A percentile compares a stretch with the other conserved stretches of the same genome.
Evolutionary conservation across 2,888 invertebrate species (phyloP).

Genomic region (Campoplex capitator): DNA sequence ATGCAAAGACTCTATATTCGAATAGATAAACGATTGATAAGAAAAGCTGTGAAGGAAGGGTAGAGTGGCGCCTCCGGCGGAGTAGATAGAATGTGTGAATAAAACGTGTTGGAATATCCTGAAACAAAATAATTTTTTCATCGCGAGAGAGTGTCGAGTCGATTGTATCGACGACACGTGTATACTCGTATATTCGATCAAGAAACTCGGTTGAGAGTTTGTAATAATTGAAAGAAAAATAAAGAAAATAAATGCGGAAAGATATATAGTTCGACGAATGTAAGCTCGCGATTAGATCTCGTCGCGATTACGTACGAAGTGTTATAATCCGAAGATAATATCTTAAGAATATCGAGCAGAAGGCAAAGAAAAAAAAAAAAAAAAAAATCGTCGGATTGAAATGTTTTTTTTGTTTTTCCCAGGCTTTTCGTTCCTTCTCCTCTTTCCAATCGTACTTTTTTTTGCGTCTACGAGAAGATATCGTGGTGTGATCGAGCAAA

Average conservation of each 20-base stretch:
- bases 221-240: slow-evolving; percentile 24
- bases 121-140: not conserved
- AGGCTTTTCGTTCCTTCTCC: not conserved
- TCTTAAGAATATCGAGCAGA: slow-evolving; percentile 5
- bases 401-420: not conserved
- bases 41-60: not conserved
- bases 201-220: not conserved
- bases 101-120: not conserved
- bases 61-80: slow-evolving; percentile 30
- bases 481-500: too few species aligned
- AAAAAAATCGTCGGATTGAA: not conserved
- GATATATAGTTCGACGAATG: not conserved
- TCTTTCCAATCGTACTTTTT: too few species aligned
- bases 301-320: slow-evolving; percentile 12
- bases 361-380: not conserved
- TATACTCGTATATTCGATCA: slow-evolving; percentile 2
- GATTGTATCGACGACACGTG: slow-evolving; percentile 35
- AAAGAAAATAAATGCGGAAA: not conserved
- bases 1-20: slow-evolving; percentile 53
- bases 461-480: too few species aligned
- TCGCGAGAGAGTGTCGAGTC: not conserved
- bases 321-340: slow-evolving; percentile 1
- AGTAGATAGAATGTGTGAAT: slow-evolving; percentile 7
- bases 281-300: not conserved
- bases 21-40: slow-evolving; percentile 73